Evolutionary conservation across 2,113 vertebrate species (phyloP), one percentile per base, ranked within the genome.

Genomic region (Tamias sibiricus): DNA sequence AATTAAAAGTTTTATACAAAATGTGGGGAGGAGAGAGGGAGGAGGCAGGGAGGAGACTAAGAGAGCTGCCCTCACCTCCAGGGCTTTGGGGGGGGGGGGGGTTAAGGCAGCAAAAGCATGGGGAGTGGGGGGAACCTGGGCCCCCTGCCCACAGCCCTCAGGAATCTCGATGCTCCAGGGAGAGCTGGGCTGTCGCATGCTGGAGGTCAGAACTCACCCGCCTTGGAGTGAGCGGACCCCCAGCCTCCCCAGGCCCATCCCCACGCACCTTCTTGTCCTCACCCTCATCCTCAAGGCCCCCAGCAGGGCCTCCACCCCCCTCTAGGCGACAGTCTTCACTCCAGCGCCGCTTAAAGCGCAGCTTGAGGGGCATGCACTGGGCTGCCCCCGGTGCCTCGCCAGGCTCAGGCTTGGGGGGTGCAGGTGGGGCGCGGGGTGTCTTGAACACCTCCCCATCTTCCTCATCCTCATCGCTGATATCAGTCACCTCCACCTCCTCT

Each of bases 331-430:
- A 99, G 98, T 99, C 99, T 97, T 99, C 99, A 49, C 99, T 99
- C 99, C 99, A 99, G 97, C 99, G 99, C 32, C 99, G 98, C 81
- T 99, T 99, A 97, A 99, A 99, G 79, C 99, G 99, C 79, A 99
- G 98, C 49, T 99, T 99, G 40, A 99, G 99, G 4, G 99, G 99
- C 98, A 99, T 99, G 97, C 99, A 99, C 69, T 98, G 98, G 0
- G 98, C 98, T 0, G 98, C 98, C 72, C 98, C 96, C 0, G 96
- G 57, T 0, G 49, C 82, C 71, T 98, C 95, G 24, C 98, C 96
- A 0, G 98, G 97, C 76, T 98, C 98, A 0, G 96, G 32, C 90
- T 92, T 71, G 52, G 95, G 96, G 80, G 98, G 94, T 0, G 98
- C 97, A 8, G 98, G 97, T 0, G 98, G 98, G 20, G 97, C 99